These are phyloP conservation scores for Nineta flava DNA, from an alignment of 2,888 invertebrate species.

Conservation along the genomic window DNA sequence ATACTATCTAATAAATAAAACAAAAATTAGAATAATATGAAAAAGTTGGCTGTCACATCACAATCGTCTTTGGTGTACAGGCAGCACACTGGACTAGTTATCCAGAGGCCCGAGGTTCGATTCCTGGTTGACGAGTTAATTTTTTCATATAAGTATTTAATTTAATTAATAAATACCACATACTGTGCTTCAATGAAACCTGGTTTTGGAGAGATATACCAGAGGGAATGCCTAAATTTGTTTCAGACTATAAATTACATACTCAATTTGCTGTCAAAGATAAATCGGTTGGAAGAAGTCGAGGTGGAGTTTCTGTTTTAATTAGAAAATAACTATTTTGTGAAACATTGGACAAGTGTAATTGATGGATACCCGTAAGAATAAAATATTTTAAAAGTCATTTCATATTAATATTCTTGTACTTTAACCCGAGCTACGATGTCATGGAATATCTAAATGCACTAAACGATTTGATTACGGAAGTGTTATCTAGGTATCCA, in stretches of 20 bases:
- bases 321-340: not conserved
- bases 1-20: too few relatives aligned
- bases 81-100: too few relatives aligned
- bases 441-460: not conserved
- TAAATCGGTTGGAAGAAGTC: not conserved
- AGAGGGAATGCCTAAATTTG: not conserved
- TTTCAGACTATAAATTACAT: not conserved
- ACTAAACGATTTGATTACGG: not conserved
- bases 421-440: not conserved
- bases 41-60: too few relatives aligned
- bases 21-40: too few relatives aligned
- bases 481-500: not conserved
- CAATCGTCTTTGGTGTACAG: too few relatives aligned
- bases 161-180: not conserved
- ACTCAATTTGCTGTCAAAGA: not conserved
- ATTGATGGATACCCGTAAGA: not conserved
- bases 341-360: not conserved
- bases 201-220: not conserved
- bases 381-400: not conserved
- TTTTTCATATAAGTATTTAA: too few relatives aligned
- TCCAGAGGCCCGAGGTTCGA: too few relatives aligned
- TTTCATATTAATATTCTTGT: not conserved
- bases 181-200: not conserved
- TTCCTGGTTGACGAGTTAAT: too few relatives aligned
- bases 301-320: not conserved